Conservation (phyloP, 1,140 invertebrate genomes). For the Dinoponera quadriceps region DNA sequence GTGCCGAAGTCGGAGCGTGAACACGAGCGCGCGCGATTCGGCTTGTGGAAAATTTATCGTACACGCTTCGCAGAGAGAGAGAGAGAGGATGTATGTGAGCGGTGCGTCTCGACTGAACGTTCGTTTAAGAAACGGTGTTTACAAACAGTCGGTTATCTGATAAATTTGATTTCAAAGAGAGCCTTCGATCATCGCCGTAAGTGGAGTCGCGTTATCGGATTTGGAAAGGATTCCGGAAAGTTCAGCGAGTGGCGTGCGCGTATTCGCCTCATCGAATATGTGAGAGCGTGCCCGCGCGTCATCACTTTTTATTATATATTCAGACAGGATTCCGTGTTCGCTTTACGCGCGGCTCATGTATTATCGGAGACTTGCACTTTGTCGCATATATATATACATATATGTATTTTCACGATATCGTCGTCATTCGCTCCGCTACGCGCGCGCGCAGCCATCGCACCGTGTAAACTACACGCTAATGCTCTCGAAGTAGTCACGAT, state of each 20-base stretch:
- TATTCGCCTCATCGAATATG: neutral
- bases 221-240: neutral
- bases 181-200: neutral
- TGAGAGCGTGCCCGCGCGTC: neutral
- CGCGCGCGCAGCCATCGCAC: no score
- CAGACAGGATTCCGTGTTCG: neutral
- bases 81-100: neutral
- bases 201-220: neutral
- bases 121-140: constrained; percentile 16
- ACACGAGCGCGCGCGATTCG: neutral
- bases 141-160: constrained; percentile 34
- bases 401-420: constrained; percentile 24
- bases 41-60: constrained; percentile 43
- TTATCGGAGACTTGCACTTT: constrained; percentile 19
- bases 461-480: neutral
- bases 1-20: neutral
- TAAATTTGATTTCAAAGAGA: neutral
- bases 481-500: constrained; percentile 12
- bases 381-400: neutral
- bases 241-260: no score
- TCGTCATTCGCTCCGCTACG: neutral
- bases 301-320: neutral
- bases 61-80: no score
- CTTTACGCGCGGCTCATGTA: constrained; percentile 2
- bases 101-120: neutral